phyloP scores from a whole-genome alignment of 92 coral and sea anemone species.

The Desmophyllum pertusum region DNA sequence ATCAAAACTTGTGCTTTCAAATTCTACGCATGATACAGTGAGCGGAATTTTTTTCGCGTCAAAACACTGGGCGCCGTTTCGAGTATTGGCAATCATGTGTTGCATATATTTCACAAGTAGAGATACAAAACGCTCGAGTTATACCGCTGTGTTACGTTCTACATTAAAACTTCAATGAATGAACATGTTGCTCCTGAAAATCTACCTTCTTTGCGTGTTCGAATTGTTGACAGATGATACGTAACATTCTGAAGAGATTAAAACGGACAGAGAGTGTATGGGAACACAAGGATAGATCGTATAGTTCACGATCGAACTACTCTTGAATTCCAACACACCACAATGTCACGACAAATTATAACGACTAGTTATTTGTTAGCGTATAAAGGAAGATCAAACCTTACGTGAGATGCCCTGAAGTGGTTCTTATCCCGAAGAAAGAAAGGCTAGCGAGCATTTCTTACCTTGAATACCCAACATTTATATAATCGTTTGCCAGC shows the following conservation, averaged over 20 bases:
- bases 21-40: background rate
- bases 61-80: constrained; percentile 2
- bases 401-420: background rate
- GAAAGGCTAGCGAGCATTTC: constrained; percentile 15
- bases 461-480: constrained; percentile 36
- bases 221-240: constrained; percentile 43
- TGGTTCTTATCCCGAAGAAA: background rate
- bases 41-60: background rate
- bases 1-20: no score
- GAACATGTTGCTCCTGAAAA: constrained; percentile 5
- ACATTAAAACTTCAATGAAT: constrained; percentile 18
- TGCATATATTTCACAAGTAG: background rate
- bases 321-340: constrained; percentile 1
- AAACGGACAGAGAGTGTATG: background rate
- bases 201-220: constrained; percentile 6
- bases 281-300: background rate
- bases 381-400: background rate
- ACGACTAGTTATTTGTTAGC: background rate
- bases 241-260: constrained; percentile 36
- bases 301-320: background rate
- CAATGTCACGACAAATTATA: constrained; percentile 31
- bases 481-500: constrained; percentile 3
- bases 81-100: constrained; percentile 20
- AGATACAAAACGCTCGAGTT: constrained; percentile 15
- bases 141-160: background rate